Evolutionary conservation across 2,797 vertebrate species (phyloP), one percentile per base, ranked within the genome.

Genomic region (Natrix natrix): DNA sequence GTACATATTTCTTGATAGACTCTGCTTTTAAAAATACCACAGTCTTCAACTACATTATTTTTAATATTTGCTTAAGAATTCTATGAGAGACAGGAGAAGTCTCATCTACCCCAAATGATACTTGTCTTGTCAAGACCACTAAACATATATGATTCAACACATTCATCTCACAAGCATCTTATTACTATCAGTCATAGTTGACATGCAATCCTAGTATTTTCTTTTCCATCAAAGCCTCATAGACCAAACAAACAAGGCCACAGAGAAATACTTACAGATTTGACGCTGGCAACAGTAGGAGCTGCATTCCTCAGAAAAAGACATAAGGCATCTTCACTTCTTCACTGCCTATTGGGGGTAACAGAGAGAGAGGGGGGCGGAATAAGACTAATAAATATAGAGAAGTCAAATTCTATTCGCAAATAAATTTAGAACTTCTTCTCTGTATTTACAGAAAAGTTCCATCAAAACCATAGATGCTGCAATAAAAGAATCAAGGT

Each of bases 131-230:
- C 91, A 26, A 95, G 22, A 91, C 32, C 54, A 89, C 7, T 2
- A 94, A 90, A 94, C 55, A 92, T 89, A 74, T 92, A 92, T 91
- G 94, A 94, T 94, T 95, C 92, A 94, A 90, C 48, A 83, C 83
- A 92, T 60, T 61, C 63, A 93, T 91, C 89, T 93, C 26, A 48
- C 2, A 91, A 90, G 54, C 66, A 90, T 63, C 59, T 43, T 91
- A 92, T 93, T 91, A 91, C 91, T 90, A 93, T 83, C 12, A 32
- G 63, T 78, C 86, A 88, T 24, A 88, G 54, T 83, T 87, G 37
- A 48, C 63, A 89, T 92, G 59, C 54, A 87, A 7, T 54, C 57
- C 56, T 37, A 12, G 28, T 54, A 37, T 61, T 63, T 55, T 66
- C 52, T 86, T 48, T 26, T 28, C 48, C n/a, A 54, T n/a, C 22